Percentiles rank a stretch among this genome's conserved stretches.
Evolutionary conservation across 92 coral and sea anemone species (phyloP).

Genomic region (Hydrozoanthus gracilis): DNA sequence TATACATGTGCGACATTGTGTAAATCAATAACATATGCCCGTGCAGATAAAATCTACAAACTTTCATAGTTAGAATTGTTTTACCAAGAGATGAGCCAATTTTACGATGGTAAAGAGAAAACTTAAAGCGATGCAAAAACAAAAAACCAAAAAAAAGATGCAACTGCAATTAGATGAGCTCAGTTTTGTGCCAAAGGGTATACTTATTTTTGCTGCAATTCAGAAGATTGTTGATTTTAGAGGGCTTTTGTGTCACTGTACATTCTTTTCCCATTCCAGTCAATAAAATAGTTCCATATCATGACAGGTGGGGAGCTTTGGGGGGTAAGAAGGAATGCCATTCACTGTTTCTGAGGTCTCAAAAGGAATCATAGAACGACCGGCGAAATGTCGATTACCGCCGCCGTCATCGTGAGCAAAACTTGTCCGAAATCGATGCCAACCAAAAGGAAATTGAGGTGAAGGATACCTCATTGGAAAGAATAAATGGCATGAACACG

Average conservation of each 20-base stretch:
- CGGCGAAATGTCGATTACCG: not conserved
- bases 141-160: not conserved
- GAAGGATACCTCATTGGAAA: not conserved
- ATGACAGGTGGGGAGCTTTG: not conserved
- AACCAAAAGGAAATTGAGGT: not conserved
- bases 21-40: no score
- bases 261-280: not conserved
- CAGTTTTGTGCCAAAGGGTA: not conserved
- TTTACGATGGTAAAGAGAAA: not conserved
- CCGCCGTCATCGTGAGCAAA: not conserved
- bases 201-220: not conserved
- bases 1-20: no score
- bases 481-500: constrained; percentile 23
- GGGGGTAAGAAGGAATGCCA: not conserved
- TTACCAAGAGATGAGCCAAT: not conserved
- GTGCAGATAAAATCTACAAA: no score
- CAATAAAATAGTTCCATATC: not conserved
- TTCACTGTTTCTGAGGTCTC: not conserved
- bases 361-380: not conserved
- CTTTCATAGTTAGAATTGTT: not conserved
- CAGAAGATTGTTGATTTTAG: not conserved
- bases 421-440: constrained; percentile 12
- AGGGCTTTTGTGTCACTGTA: not conserved
- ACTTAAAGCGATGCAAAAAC: not conserved
- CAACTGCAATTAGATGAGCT: not conserved